Percentiles rank a stretch among this genome's conserved stretches.
Evolutionary conservation across 2,888 invertebrate species (phyloP).

Genomic region (Seira ritae): DNA sequence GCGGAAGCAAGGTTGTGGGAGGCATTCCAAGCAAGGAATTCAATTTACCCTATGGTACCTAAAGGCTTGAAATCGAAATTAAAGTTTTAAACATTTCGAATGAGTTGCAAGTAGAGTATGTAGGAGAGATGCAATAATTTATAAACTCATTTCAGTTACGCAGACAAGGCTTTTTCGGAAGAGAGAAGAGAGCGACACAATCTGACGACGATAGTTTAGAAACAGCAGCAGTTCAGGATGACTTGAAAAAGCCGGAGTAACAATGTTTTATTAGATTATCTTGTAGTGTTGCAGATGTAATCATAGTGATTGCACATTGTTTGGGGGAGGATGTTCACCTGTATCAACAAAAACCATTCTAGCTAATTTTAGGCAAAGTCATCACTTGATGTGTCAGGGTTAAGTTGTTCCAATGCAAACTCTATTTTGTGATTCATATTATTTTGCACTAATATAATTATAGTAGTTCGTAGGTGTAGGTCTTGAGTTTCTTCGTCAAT

Average conservation of each 20-base stretch:
- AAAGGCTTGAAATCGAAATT: not conserved
- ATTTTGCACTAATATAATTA: not conserved
- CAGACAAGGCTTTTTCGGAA: slow-evolving; percentile 66
- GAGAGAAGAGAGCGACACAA: slow-evolving; percentile 66
- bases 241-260: slow-evolving; percentile 34
- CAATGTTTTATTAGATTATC: not conserved
- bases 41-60: slow-evolving; percentile 58
- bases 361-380: not conserved
- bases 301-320: slow-evolving; percentile 31
- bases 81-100: not conserved
- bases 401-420: not conserved
- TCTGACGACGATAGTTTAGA: slow-evolving; percentile 28
- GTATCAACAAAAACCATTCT: slow-evolving; percentile 28
- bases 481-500: not conserved
- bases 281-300: slow-evolving; percentile 38
- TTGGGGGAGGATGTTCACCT: slow-evolving; percentile 53
- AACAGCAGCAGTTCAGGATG: not conserved
- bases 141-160: slow-evolving; percentile 43
- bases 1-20: slow-evolving; percentile 88
- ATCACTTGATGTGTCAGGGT: too few relatives aligned
- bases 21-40: slow-evolving; percentile 81
- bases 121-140: not conserved
- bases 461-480: not conserved
- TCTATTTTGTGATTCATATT: not conserved
- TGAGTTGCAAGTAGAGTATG: not conserved